Percentiles rank a stretch among this genome's conserved stretches.
phyloP scores from a whole-genome alignment of 1,140 invertebrate species.

The Aethina tumida region DNA sequence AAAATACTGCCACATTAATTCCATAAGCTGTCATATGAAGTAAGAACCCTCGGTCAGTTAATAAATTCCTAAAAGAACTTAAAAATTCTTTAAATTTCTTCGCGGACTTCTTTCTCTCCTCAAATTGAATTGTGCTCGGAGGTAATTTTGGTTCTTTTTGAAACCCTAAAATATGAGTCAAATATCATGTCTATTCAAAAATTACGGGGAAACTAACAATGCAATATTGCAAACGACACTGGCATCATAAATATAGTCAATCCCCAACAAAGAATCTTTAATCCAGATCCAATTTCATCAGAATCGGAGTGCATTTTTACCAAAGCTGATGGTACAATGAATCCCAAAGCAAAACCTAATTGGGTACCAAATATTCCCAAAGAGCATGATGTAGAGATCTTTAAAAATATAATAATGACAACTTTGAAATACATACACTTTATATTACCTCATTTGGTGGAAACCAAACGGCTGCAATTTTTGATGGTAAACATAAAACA shows the following conservation, averaged over 20 bases:
- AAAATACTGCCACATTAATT: conserved; percentile 19
- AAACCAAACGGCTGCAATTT: conserved; percentile 53
- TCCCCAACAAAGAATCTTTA: conserved; percentile 34
- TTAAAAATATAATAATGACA: not conserved
- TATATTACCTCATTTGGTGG: conserved; percentile 44
- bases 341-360: conserved; percentile 40
- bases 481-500: conserved; percentile 58
- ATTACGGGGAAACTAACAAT: conserved; percentile 40
- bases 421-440: not conserved
- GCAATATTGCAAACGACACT: conserved; percentile 44
- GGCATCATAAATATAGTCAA: conserved; percentile 46
- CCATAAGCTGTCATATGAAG: conserved; percentile 18
- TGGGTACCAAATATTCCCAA: conserved; percentile 70
- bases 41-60: conserved; percentile 14
- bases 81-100: conserved; percentile 10
- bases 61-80: conserved; percentile 10
- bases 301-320: conserved; percentile 36
- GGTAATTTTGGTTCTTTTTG: conserved; percentile 43
- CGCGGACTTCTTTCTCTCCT: conserved; percentile 4
- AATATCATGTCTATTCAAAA: conserved; percentile 6
- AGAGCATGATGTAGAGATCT: conserved; percentile 64
- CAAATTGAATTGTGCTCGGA: conserved; percentile 36
- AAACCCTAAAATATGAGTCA: conserved; percentile 40
- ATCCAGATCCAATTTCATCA: conserved; percentile 31
- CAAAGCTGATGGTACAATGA: conserved; percentile 36